phyloP scores from a whole-genome alignment of 2,888 invertebrate genomes.

The Chromoteleia sp. region DNA sequence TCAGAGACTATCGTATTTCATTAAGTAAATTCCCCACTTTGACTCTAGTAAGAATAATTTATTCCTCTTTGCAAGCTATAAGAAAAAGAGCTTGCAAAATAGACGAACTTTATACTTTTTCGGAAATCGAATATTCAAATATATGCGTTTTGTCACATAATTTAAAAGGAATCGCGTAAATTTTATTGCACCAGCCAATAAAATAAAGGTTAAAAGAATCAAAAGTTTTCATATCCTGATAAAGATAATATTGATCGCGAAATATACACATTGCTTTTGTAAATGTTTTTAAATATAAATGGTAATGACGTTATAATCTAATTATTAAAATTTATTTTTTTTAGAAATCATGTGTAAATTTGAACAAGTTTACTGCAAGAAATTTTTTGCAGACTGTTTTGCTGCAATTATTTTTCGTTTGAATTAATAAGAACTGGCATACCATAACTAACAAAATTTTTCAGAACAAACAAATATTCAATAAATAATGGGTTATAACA shows the following conservation, averaged over 20 bases:
- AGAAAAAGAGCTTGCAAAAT: constrained; percentile 31
- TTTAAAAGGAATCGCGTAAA: constrained; percentile 48
- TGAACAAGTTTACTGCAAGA: too few relatives aligned
- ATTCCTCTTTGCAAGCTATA: constrained; percentile 39
- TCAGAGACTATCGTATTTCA: constrained; percentile 46
- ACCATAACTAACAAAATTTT: constrained; percentile 1
- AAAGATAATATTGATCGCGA: constrained; percentile 12
- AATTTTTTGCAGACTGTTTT: not conserved
- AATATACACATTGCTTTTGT: too few relatives aligned
- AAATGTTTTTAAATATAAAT: too few relatives aligned
- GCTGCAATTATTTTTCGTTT: not conserved
- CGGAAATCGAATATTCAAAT: constrained; percentile 54
- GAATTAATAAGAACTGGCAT: not conserved
- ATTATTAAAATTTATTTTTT: too few relatives aligned
- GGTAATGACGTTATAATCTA: too few relatives aligned
- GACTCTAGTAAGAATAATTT: constrained; percentile 56
- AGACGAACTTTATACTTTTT: constrained; percentile 44
- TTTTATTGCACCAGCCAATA: constrained; percentile 26
- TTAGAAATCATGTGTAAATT: too few relatives aligned
- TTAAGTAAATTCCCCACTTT: constrained; percentile 38
- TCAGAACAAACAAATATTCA: constrained; percentile 39
- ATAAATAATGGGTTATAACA: constrained; percentile 42
- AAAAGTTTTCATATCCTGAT: constrained; percentile 9
- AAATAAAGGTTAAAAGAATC: constrained; percentile 24
- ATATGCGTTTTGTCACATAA: constrained; percentile 51